Percentiles rank a stretch among this genome's conserved stretches.
These are phyloP conservation scores for Eupithecia pulchellata DNA, from an alignment of 2,888 invertebrate genomes.

Conservation along the genomic window DNA sequence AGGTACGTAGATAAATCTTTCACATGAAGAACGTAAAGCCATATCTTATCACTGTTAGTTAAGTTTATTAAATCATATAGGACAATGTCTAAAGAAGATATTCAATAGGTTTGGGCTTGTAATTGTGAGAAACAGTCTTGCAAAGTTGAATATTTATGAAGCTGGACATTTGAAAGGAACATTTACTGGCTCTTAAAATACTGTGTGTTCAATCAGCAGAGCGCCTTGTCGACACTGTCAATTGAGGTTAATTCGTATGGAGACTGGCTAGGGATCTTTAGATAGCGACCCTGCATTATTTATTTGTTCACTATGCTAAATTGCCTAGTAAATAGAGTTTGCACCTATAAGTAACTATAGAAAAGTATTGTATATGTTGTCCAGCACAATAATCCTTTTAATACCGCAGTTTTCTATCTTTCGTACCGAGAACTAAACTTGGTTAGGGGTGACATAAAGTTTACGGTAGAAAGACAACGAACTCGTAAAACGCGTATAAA, in stretches of 20 bases:
- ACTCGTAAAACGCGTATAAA: conserved; percentile 77
- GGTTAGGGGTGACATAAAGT: conserved; percentile 64
- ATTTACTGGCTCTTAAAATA: conserved; percentile 64
- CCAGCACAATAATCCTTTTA: neutral
- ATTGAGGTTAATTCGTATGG: conserved; percentile 84
- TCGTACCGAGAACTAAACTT: neutral
- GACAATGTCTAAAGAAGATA: conserved; percentile 13
- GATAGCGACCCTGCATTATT: conserved; percentile 78
- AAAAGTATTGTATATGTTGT: conserved; percentile 51
- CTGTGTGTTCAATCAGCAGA: conserved; percentile 81
- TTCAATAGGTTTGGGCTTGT: neutral
- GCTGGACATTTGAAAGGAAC: conserved; percentile 60
- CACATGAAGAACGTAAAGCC: conserved; percentile 45
- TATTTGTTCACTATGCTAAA: conserved; percentile 80
- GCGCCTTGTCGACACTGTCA: conserved; percentile 81
- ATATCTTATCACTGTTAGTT: conserved; percentile 32
- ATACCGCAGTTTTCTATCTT: neutral
- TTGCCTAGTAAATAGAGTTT: conserved; percentile 65
- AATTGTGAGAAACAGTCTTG: conserved; percentile 28
- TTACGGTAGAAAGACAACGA: conserved; percentile 79
- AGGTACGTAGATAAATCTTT: conserved; percentile 41
- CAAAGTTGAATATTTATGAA: conserved; percentile 60
- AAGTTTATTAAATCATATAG: conserved; percentile 25
- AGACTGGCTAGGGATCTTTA: conserved; percentile 81
- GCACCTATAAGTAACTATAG: conserved; percentile 53